Percentiles rank a stretch among this genome's conserved stretches.
Conservation (phyloP, 2,797 vertebrate species). For the Falco peregrinus region DNA sequence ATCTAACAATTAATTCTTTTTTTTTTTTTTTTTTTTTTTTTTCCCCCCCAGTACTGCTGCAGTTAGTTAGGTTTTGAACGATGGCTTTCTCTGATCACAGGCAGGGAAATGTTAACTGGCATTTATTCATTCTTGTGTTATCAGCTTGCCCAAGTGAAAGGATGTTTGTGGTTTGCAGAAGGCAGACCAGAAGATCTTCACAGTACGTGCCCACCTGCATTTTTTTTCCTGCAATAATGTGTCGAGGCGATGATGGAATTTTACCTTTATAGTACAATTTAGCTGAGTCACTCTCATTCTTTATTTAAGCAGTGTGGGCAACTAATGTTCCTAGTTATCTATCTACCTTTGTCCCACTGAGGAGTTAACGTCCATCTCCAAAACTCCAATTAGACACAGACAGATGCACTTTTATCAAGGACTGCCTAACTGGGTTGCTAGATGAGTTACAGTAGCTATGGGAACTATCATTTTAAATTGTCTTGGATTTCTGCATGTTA, state of each 20-base stretch:
- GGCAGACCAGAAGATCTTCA: not conserved
- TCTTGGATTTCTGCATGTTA: slow-evolving; percentile 2
- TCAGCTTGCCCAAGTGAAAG: not conserved
- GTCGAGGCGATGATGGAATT: not conserved
- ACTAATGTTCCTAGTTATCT: not conserved
- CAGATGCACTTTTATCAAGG: not conserved
- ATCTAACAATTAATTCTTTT: not conserved
- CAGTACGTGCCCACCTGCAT: not conserved
- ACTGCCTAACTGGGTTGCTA: not conserved
- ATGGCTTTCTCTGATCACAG: not conserved
- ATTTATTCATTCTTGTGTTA: not conserved
- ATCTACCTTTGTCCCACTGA: not conserved
- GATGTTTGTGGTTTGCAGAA: not conserved
- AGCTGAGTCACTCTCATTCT: not conserved
- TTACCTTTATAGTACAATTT: not conserved
- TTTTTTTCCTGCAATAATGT: not conserved
- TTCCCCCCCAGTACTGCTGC: not conserved
- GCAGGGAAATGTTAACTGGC: not conserved
- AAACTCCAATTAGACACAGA: not conserved
- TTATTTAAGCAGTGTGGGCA: not conserved
- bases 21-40: too few species aligned
- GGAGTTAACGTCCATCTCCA: not conserved
- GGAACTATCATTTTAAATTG: slow-evolving; percentile 37
- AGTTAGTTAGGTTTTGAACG: not conserved
- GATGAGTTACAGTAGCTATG: slow-evolving; percentile 40